Percentiles rank a stretch among this genome's conserved stretches.
Conservation (phyloP, 2,888 invertebrate species). For the Sphaeridia pumilis region DNA sequence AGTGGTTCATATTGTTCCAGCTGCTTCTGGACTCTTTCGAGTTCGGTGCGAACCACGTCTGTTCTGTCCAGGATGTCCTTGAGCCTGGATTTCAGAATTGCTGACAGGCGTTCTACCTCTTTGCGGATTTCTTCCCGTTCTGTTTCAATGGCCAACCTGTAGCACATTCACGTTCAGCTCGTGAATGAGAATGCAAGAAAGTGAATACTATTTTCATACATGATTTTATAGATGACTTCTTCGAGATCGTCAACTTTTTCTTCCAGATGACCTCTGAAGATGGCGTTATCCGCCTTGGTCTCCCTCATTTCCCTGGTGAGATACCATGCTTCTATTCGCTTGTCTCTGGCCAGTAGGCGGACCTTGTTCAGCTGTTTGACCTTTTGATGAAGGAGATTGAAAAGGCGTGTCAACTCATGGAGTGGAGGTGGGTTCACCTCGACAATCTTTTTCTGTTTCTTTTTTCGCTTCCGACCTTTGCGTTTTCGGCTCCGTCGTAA, state of each 20-base stretch:
- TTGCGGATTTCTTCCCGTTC: constrained; percentile 24
- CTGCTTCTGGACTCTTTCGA: constrained; percentile 20
- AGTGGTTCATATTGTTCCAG: constrained; percentile 27
- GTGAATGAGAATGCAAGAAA: no score
- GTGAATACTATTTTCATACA: no score
- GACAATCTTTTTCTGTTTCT: constrained; percentile 9
- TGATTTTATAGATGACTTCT: constrained; percentile 22
- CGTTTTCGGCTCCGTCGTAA: constrained; percentile 13
- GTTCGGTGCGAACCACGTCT: constrained; percentile 17
- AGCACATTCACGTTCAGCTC: no score
- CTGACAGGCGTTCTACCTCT: constrained; percentile 20
- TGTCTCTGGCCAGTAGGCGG: constrained; percentile 23
- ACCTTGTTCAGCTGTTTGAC: constrained; percentile 20
- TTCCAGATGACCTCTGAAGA: constrained; percentile 27
- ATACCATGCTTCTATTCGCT: constrained; percentile 32
- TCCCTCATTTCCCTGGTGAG: constrained; percentile 28
- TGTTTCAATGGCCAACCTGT: constrained; percentile 20
- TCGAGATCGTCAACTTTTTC: constrained; percentile 29
- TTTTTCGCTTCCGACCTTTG: constrained; percentile 9
- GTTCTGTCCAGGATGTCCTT: constrained; percentile 17
- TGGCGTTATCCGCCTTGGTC: constrained; percentile 27
- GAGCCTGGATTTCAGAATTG: constrained; percentile 21
- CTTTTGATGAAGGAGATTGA: constrained; percentile 24
- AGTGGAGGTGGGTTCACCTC: constrained; percentile 24
- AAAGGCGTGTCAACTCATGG: constrained; percentile 28